Base-by-base conservation (phyloP, 2,888 invertebrate genomes). In the Stenotaenia linearis region DNA sequence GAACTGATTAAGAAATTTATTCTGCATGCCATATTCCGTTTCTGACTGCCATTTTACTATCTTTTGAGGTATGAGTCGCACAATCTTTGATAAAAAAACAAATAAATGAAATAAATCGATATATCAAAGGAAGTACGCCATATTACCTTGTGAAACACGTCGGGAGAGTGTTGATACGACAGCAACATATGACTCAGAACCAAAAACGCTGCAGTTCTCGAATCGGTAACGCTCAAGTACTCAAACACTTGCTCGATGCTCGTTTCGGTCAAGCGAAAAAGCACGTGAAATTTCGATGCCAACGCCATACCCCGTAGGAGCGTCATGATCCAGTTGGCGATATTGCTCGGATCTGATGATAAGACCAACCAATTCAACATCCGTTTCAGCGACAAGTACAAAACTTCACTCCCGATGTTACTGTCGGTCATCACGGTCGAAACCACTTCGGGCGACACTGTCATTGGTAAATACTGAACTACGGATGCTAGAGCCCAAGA, bases 111-210 rank as follows among this genome's bases (percentile, higher is more conserved):
- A 37, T 6, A 3, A 61, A 6, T 15, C 10, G 3, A 56, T 12
- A 25, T 32, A 1, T n/a, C 18, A 61, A 78, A 37, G 6, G 30
- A 9, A 50, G 1, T 5, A 25, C 2, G 56, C 2, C 56, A 7
- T n/a, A 45, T 45, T 82, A 86, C 86, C 85, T 86, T 86, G 79
- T 86, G 86, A 82, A 86, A 86, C 12, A 85, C 84, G n/a, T 84
- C 84, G 15, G 86, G 85, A 9, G 85, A 85, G 81, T 85, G 85
- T 80, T 86, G 86, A 81, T 85, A 86, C 37, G 85, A 85, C 30
- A 86, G 83, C 79, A 86, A 80, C 84, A 86, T 84, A 79, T 85
- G 84, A 15, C 83, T 83, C 32, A 85, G 79, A n/a, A 86, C 85
- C 15, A 37, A 18, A n/a, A 37, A 77, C 1, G 77, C 77, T 1